These are phyloP conservation scores for Hymenopus coronatus DNA, from an alignment of 2,888 invertebrate species.

Conservation along the genomic window DNA sequence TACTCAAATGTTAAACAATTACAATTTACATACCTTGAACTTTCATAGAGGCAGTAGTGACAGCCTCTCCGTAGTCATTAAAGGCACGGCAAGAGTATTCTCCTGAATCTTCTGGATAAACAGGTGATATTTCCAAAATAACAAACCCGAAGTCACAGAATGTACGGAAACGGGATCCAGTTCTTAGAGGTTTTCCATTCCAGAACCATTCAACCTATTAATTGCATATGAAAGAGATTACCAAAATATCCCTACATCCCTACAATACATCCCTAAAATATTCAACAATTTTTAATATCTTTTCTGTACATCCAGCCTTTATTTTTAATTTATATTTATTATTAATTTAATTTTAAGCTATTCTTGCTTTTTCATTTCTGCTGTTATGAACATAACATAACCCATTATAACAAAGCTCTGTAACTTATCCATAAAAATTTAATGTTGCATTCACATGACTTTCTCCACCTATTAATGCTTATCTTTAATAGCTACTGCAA, in stretches of 20 bases:
- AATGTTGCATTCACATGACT: too few relatives aligned
- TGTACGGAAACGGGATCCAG: constrained; percentile 90
- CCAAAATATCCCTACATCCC: neutral
- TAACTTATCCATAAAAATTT: too few relatives aligned
- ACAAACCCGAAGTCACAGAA: constrained; percentile 98
- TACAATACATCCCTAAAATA: neutral
- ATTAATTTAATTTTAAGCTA: too few relatives aligned
- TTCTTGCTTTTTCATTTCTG: too few relatives aligned
- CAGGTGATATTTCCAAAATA: constrained; percentile 94
- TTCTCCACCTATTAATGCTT: too few relatives aligned
- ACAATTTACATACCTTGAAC: constrained; percentile 62
- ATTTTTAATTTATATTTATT: too few relatives aligned
- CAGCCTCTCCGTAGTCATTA: constrained; percentile 88
- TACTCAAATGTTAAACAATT: neutral
- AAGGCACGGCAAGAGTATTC: constrained; percentile 85
- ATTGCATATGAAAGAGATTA: constrained; percentile 8
- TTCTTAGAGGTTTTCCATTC: constrained; percentile 85
- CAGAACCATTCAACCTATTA: constrained; percentile 87
- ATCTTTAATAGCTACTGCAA: too few relatives aligned
- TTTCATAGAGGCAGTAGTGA: constrained; percentile 84
- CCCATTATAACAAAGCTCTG: too few relatives aligned
- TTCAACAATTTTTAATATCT: neutral
- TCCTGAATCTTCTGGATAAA: constrained; percentile 94
- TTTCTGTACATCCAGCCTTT: neutral
- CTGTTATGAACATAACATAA: too few relatives aligned